phyloP scores from a whole-genome alignment of 2,888 invertebrate species.

The Dolichomitus sp. region DNA sequence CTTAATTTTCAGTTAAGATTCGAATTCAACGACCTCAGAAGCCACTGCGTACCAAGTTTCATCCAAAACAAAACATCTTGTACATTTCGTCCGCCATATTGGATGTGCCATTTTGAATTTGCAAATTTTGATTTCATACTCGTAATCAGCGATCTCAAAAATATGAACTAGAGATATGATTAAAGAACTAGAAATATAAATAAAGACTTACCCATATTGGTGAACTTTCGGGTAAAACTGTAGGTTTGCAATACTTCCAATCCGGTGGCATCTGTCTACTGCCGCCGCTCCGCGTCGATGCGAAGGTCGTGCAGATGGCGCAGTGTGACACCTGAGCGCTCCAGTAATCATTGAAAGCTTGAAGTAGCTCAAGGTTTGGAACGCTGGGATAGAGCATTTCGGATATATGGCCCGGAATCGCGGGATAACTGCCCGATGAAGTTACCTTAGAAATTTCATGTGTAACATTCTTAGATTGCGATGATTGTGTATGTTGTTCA shows the following conservation, averaged over 20 bases:
- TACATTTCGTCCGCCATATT: too few relatives aligned
- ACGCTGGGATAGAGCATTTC: slow-evolving; percentile 85
- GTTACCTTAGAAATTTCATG: slow-evolving; percentile 37
- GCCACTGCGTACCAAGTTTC: too few relatives aligned
- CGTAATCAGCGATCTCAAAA: too few relatives aligned
- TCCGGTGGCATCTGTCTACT: slow-evolving; percentile 82
- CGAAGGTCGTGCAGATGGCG: slow-evolving; percentile 88
- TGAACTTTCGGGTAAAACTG: slow-evolving; percentile 83
- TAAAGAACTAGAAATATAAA: slow-evolving; percentile 6
- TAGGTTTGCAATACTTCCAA: slow-evolving; percentile 83
- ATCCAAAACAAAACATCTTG: too few relatives aligned
- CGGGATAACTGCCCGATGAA: slow-evolving; percentile 36
- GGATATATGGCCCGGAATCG: slow-evolving; percentile 81
- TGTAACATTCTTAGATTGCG: slow-evolving; percentile 7
- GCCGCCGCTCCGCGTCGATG: slow-evolving; percentile 76
- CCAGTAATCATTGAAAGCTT: slow-evolving; percentile 87
- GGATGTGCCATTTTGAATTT: too few relatives aligned
- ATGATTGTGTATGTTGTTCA: slow-evolving; percentile 46
- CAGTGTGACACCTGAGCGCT: slow-evolving; percentile 88
- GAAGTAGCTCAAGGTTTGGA: slow-evolving; percentile 85
- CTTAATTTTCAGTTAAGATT: too few relatives aligned
- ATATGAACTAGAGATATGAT: too few relatives aligned
- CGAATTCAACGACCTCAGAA: too few relatives aligned
- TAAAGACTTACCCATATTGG: slow-evolving; percentile 83
- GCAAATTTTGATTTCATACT: too few relatives aligned